These are phyloP conservation scores for Thryonomys swinderianus DNA, from an alignment of 2,113 vertebrate species.

Conservation along the genomic window DNA sequence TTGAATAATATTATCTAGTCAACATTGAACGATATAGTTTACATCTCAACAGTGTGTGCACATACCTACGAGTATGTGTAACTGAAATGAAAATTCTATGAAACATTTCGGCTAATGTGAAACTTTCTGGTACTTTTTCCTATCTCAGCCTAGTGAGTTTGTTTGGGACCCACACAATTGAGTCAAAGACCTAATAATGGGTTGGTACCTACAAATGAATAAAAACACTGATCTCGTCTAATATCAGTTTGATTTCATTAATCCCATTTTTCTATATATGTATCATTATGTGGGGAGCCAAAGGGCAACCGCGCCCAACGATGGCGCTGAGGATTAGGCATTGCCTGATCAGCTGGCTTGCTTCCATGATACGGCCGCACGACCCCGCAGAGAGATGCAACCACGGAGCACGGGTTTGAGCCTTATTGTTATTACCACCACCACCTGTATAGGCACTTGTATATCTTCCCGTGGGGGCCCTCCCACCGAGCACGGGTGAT, in stretches of 20 bases:
- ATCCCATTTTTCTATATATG: slow-evolving; percentile 47
- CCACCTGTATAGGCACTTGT: too few relatives aligned
- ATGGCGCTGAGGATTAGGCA: too few relatives aligned
- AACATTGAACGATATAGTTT: not conserved
- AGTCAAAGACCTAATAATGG: slow-evolving; percentile 11
- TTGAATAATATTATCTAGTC: not conserved
- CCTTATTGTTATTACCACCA: too few relatives aligned
- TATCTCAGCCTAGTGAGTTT: not conserved
- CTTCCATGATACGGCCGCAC: too few relatives aligned
- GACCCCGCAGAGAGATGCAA: too few relatives aligned
- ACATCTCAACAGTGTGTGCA: not conserved
- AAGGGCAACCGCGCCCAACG: too few relatives aligned
- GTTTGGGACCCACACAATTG: not conserved
- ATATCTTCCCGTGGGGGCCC: too few relatives aligned
- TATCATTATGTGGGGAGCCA: too few relatives aligned
- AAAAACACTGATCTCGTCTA: not conserved
- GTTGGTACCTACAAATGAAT: slow-evolving; percentile 28
- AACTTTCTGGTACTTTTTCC: not conserved
- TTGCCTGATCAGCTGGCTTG: too few relatives aligned
- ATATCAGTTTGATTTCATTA: slow-evolving; percentile 23
- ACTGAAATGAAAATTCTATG: not conserved
- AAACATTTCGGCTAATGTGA: not conserved
- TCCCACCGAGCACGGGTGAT: too few relatives aligned
- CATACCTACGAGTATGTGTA: not conserved
- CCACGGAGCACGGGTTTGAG: too few relatives aligned